Base-by-base conservation (phyloP, 2,797 vertebrate genomes). In the Danio kyathit region DNA sequence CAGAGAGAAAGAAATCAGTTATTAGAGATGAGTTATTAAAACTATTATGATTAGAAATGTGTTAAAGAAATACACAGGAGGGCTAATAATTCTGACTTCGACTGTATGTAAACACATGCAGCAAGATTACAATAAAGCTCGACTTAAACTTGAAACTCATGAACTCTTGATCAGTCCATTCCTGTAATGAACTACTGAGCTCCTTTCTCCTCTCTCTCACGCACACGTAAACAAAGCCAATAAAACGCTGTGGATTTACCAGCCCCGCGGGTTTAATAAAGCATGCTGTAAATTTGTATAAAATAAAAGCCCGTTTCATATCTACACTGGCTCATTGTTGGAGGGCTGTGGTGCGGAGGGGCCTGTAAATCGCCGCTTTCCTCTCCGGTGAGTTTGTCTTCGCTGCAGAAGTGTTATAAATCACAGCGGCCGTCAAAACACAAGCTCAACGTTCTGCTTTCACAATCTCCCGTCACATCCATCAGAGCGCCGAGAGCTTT, bases 341-440 rank as follows among this genome's bases (percentile, higher is more conserved):
- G 1, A 21, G 12, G 5, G n/a, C 41, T 11, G 2, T 51, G 7
- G 48, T 29, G 60, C 60, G 52, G 44, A 4, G 21, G 21, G 63
- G 29, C 11, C 57, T 49, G 76, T 74, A 83, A 83, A 79, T 61
- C 49, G 44, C 44, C 70, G 19, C 21, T 71, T 63, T 57, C 65
- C 72, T 75, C 49, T 79, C 56, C 13, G 17, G 41, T 43, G 60
- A 76, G 82, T 80, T 66, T 60, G 44, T 80, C 82, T 75, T 78
- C 64, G 71, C 48, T 13, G 17, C 59, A 66, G 41, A 74, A 17
- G 40, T 4, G 52, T 38, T 59, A 41, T 83, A 80, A 83, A 83
- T 83, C 77, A 80, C 16, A 16, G n/a, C 59, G 29, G 1, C 29
- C 38, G 61, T 75, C 82, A 70, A 16, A 75, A 61, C 72, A 74